phyloP scores from a whole-genome alignment of 2,888 invertebrate species.

The Atrina japonica region DNA sequence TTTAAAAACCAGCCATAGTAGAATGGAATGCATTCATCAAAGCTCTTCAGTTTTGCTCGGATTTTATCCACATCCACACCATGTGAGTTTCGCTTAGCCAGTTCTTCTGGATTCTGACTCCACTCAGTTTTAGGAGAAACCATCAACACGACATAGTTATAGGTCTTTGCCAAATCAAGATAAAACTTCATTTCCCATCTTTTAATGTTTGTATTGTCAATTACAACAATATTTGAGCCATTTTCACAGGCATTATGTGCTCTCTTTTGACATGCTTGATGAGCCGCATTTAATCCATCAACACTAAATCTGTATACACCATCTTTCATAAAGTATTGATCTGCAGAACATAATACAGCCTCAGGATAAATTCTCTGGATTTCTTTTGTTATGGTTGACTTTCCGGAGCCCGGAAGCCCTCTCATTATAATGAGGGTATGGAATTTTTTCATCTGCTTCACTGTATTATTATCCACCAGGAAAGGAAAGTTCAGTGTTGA shows the following conservation, averaged over 20 bases:
- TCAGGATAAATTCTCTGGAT: conserved; percentile 65
- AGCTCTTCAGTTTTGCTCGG: conserved; percentile 53
- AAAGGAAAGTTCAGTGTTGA: conserved; percentile 57
- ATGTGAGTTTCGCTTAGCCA: conserved; percentile 72
- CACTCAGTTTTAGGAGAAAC: conserved; percentile 79
- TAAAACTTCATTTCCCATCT: conserved; percentile 78
- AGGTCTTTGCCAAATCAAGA: conserved; percentile 66
- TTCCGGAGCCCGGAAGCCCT: conserved; percentile 80
- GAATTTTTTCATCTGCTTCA: conserved; percentile 52
- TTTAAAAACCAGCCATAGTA: conserved; percentile 78
- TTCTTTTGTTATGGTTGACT: conserved; percentile 73
- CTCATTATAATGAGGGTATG: conserved; percentile 79
- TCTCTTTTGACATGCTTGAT: conserved; percentile 71
- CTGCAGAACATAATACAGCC: conserved; percentile 78
- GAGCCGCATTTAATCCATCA: conserved; percentile 72
- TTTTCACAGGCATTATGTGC: conserved; percentile 68
- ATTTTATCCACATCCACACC: conserved; percentile 65
- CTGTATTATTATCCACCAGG: conserved; percentile 57
- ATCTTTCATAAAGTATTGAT: conserved; percentile 73
- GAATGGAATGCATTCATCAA: conserved; percentile 67
- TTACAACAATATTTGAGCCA: conserved; percentile 68
- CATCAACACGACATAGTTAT: conserved; percentile 74
- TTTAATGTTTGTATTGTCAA: conserved; percentile 80
- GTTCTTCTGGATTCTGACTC: conserved; percentile 70
- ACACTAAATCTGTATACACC: conserved; percentile 70